phyloP scores from a whole-genome alignment of 2,797 vertebrate genomes.

The Heterohyrax brucei region DNA sequence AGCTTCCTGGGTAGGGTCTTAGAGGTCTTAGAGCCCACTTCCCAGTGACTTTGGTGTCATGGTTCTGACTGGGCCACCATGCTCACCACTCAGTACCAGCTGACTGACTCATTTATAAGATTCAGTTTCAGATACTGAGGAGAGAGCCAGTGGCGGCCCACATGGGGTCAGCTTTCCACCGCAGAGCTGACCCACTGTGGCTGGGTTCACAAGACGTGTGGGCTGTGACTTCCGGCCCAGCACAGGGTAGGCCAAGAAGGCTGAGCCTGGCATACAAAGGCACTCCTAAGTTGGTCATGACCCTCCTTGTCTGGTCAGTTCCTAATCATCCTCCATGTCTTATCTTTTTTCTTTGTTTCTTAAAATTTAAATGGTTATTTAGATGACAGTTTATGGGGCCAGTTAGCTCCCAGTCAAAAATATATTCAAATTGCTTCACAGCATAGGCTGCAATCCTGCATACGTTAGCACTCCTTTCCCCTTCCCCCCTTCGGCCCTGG shows the following conservation, averaged over 20 bases:
- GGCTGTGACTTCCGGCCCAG: neutral
- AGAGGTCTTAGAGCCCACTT: neutral
- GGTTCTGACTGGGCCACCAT: constrained; percentile 14
- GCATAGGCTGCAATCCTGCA: too few relatives aligned
- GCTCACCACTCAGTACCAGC: neutral
- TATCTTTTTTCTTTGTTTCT: neutral
- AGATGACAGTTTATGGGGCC: too few relatives aligned
- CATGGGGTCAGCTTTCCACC: neutral
- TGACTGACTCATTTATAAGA: constrained; percentile 12
- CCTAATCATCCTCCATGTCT: neutral
- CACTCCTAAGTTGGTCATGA: neutral
- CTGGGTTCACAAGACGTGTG: neutral
- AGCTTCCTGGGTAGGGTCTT: neutral
- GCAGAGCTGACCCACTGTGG: neutral
- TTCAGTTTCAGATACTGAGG: constrained; percentile 1
- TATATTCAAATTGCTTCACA: too few relatives aligned
- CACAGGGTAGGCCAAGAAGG: neutral
- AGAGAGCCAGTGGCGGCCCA: neutral
- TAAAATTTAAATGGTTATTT: too few relatives aligned
- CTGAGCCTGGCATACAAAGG: neutral
- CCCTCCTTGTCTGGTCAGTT: neutral
- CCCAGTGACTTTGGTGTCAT: neutral
- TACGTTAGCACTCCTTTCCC: too few relatives aligned
- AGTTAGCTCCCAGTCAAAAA: too few relatives aligned
- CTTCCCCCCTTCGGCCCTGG: too few relatives aligned